A percentile compares a stretch with the other conserved stretches of the same genome.
Evolutionary conservation across 2,797 vertebrate genomes (phyloP).

Genomic region (Lacerta viridis): DNA sequence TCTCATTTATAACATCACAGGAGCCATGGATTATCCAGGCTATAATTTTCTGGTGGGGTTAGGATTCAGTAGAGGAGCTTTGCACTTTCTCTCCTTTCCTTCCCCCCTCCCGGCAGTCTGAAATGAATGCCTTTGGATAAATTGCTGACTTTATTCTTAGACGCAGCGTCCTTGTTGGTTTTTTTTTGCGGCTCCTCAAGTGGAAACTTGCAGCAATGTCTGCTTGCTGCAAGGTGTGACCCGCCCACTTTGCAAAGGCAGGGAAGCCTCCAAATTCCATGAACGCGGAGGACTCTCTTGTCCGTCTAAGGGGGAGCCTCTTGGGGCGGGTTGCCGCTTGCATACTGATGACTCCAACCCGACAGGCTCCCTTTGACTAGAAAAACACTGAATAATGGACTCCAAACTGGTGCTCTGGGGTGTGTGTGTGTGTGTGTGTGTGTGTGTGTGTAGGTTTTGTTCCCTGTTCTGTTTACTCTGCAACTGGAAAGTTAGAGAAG

Average conservation of each 20-base stretch:
- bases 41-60: background rate
- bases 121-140: constrained; percentile 3
- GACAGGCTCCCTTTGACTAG: background rate
- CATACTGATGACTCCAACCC: background rate
- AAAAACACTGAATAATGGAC: too few species aligned
- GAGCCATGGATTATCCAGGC: background rate
- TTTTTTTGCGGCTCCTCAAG: constrained; percentile 7
- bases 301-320: background rate
- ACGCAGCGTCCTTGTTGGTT: background rate
- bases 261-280: background rate
- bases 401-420: background rate
- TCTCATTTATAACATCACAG: background rate
- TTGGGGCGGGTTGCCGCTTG: background rate
- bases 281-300: background rate
- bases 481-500: background rate
- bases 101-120: background rate
- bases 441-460: background rate
- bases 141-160: constrained; percentile 15
- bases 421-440: background rate
- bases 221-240: background rate
- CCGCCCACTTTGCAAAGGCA: background rate
- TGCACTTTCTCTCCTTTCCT: background rate
- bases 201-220: background rate
- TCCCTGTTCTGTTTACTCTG: too few species aligned
- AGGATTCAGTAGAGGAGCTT: background rate